These are phyloP conservation scores for Gerris lacustris DNA, from an alignment of 2,888 invertebrate genomes.

Conservation along the genomic window DNA sequence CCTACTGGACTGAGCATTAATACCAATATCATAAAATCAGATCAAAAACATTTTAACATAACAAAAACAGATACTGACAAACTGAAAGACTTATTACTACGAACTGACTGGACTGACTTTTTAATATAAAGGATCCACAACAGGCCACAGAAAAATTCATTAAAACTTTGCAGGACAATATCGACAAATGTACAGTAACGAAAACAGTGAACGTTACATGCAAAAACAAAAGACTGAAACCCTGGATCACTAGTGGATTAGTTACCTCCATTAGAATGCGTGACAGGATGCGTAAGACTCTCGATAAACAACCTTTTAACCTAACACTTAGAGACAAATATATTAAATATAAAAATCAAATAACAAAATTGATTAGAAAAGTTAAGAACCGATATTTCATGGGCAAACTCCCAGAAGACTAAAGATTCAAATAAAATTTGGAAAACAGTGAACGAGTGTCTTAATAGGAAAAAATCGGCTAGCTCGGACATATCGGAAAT, in stretches of 20 bases:
- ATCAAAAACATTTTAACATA: background rate
- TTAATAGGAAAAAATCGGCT: background rate
- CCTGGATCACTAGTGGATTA: background rate
- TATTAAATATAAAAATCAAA: background rate
- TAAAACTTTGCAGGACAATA: background rate
- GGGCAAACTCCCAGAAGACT: background rate
- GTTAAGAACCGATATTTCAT: background rate
- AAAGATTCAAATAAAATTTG: no score
- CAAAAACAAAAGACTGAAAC: background rate
- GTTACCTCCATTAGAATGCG: background rate
- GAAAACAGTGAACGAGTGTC: no score
- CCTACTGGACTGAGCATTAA: background rate
- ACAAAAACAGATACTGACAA: background rate
- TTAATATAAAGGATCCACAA: background rate
- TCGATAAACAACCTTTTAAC: background rate
- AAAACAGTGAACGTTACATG: background rate
- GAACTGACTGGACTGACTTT: background rate
- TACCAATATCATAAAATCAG: background rate
- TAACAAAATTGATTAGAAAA: background rate
- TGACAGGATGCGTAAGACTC: background rate
- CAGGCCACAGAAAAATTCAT: background rate
- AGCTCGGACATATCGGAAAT: background rate
- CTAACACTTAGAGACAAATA: background rate
- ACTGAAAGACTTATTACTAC: background rate
- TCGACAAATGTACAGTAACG: background rate